phyloP scores from a whole-genome alignment of 2,888 invertebrate species.

The Apotomis betuletana region DNA sequence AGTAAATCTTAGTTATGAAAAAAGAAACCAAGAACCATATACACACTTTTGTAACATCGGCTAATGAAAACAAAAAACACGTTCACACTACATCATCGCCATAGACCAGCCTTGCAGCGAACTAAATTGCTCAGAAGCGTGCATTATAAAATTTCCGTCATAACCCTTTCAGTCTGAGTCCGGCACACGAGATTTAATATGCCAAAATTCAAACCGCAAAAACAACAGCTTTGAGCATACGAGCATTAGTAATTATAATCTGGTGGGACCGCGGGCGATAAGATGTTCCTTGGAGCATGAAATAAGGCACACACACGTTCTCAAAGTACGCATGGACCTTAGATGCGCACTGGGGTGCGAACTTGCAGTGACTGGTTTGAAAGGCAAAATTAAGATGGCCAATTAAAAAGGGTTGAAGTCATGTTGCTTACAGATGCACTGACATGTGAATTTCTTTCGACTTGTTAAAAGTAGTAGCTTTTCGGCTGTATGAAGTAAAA shows the following conservation, averaged over 20 bases:
- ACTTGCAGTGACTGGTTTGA: constrained; percentile 59
- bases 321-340: constrained; percentile 45
- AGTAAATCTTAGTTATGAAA: neutral
- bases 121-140: constrained; percentile 28
- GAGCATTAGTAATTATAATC: constrained; percentile 81
- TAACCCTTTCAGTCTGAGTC: constrained; percentile 34
- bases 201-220: constrained; percentile 53
- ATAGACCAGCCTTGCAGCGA: neutral
- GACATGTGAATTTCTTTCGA: neutral
- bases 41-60: neutral
- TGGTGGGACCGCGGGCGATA: constrained; percentile 76
- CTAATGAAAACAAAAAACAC: neutral
- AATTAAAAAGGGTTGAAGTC: constrained; percentile 26
- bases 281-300: constrained; percentile 79
- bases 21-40: too few relatives aligned
- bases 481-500: too few relatives aligned
- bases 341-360: constrained; percentile 44
- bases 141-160: constrained; percentile 39
- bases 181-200: constrained; percentile 43
- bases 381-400: constrained; percentile 46
- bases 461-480: too few relatives aligned
- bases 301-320: constrained; percentile 75
- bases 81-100: neutral
- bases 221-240: constrained; percentile 66
- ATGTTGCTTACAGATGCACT: constrained; percentile 2